Evolutionary conservation across 2,797 vertebrate species (phyloP), one percentile per base, ranked within the genome.

Genomic region (Xenentodon cancila): DNA sequence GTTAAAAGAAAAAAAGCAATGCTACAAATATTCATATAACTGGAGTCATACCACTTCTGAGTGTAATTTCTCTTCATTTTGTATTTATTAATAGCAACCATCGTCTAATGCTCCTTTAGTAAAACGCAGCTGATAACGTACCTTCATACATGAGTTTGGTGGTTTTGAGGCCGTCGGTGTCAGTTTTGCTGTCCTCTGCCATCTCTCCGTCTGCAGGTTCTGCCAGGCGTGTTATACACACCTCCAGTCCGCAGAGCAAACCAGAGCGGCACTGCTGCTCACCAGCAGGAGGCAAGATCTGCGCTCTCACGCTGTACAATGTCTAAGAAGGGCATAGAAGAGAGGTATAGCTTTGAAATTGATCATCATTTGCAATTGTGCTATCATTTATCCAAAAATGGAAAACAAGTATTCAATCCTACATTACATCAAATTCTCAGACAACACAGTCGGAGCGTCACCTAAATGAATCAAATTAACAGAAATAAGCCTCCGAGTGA

Each of bases 141-240:
- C 97, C 97, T 94, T 98, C 96, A 82, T 99, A 99, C 95, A 99
- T 94, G 3, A 99, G 94, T 86, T 96, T 96, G 46, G 95, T 95
- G 34, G 94, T 95, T 76, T 92, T 93, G 34, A 92, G 91, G 9
- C 95, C 94, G 1, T 96, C 95, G 0, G 88, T 88, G 59, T 97
- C 96, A 0, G 88, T 92, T 70, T 94, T 91, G n/a, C 94, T 94
- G 53, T 97, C 96, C n/a, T 97, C 96, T 59, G 94, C 93, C 64
- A 86, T 78, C 66, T 98, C 96, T 20, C 92, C 88, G 52, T 97
- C 96, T 0, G 86, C 85, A 30, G 95, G 93, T 62, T 94, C 96
- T 0, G 91, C 88, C 19, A 99, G 95, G 9, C 97, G 92, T 0
- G 95, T 96, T 80, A 99, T 94, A 6, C 91, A 93, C 53, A 98